These are phyloP conservation scores for Mechanitis messenoides DNA, from an alignment of 2,888 invertebrate genomes.

Conservation along the genomic window DNA sequence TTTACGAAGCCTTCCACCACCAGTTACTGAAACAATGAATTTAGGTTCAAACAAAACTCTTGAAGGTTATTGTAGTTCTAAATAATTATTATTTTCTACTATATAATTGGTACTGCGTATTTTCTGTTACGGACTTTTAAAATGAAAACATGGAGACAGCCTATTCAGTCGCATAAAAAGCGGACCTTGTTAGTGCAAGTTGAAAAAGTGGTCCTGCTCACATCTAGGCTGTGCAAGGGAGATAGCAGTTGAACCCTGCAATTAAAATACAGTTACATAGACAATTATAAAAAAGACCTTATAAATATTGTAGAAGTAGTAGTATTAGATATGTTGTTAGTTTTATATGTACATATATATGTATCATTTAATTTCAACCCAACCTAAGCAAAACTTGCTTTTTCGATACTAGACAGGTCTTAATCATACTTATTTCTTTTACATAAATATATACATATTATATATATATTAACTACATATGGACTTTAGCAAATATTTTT, in stretches of 20 bases:
- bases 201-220: conserved; percentile 11
- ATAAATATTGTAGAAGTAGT: too few relatives aligned
- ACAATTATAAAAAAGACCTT: neutral
- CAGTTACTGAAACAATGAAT: conserved; percentile 49
- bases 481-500: too few relatives aligned
- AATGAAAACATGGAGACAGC: conserved; percentile 10
- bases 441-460: too few relatives aligned
- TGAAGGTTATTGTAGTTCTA: too few relatives aligned
- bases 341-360: too few relatives aligned
- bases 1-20: conserved; percentile 39
- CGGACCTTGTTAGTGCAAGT: conserved; percentile 1
- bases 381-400: too few relatives aligned
- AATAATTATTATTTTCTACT: neutral
- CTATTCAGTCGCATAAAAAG: conserved; percentile 12
- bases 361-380: too few relatives aligned
- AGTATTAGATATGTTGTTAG: too few relatives aligned
- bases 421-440: too few relatives aligned
- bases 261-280: conserved; percentile 2
- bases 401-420: too few relatives aligned
- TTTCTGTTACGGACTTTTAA: conserved; percentile 10
- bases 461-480: too few relatives aligned
- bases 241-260: neutral
- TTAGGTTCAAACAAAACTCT: conserved; percentile 20
- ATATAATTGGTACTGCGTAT: conserved; percentile 1
- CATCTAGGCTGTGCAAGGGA: conserved; percentile 11